These are phyloP conservation scores for Patagioenas fasciata DNA, from an alignment of 2,113 vertebrate genomes.

Conservation along the genomic window DNA sequence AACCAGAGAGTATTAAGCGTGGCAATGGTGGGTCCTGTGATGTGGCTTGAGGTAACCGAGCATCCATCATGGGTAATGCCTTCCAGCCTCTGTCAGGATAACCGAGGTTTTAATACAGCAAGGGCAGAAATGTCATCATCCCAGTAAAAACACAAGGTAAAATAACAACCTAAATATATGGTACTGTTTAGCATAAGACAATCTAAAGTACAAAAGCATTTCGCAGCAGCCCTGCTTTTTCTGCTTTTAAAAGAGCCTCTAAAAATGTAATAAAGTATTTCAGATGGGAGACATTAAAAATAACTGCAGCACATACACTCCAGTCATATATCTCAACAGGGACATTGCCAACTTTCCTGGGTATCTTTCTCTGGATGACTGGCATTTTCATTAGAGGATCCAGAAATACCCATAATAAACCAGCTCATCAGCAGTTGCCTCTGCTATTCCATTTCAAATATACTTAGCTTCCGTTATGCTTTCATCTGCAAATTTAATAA, in stretches of 20 bases:
- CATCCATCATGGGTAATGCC: background rate
- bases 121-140: background rate
- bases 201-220: background rate
- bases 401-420: background rate
- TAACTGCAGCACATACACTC: background rate
- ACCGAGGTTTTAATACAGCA: background rate
- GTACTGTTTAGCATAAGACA: background rate
- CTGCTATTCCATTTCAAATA: background rate
- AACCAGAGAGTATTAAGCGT: background rate
- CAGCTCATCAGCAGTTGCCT: background rate
- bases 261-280: background rate
- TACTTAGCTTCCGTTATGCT: background rate
- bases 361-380: background rate
- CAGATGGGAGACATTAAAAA: background rate
- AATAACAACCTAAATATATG: background rate
- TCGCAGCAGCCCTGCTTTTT: background rate
- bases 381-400: background rate
- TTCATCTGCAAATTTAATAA: background rate
- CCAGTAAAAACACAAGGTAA: background rate
- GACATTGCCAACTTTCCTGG: background rate
- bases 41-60: background rate
- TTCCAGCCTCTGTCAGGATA: background rate
- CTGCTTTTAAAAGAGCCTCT: background rate
- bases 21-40: background rate
- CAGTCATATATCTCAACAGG: background rate